Conservation (phyloP, 2,797 vertebrate species). For the Pygocentrus nattereri region DNA sequence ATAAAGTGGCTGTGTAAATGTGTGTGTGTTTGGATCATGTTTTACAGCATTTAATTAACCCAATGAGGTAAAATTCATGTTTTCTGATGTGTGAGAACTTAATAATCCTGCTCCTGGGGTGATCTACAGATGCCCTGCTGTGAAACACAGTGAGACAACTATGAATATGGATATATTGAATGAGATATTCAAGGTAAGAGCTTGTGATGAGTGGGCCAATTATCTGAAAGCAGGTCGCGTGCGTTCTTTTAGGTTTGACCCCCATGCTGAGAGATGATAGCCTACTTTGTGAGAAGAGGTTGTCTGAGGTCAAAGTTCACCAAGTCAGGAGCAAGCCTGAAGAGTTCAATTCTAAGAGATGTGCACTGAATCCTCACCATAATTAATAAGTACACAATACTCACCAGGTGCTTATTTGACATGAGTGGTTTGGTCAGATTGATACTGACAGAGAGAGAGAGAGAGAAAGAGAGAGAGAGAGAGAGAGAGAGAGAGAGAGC, state of each 20-base stretch:
- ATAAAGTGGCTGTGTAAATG: background rate
- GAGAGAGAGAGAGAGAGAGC: constrained; percentile 30
- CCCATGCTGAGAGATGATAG: constrained; percentile 25
- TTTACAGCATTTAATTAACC: background rate
- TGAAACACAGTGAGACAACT: background rate
- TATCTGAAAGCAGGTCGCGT: constrained; percentile 13
- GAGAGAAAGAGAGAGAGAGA: constrained; percentile 32
- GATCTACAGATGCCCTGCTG: background rate
- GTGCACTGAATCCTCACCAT: constrained; percentile 40
- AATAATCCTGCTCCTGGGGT: constrained; percentile 13
- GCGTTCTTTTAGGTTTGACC: constrained; percentile 21
- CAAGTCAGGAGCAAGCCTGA: constrained; percentile 43
- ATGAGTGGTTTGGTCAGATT: constrained; percentile 30
- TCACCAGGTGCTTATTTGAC: constrained; percentile 46
- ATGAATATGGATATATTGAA: constrained; percentile 28
- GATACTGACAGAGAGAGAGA: constrained; percentile 27
- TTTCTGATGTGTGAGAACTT: constrained; percentile 18
- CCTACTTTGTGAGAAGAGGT: constrained; percentile 39
- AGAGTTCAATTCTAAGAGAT: constrained; percentile 42
- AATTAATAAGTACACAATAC: constrained; percentile 52
- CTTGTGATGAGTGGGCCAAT: constrained; percentile 17
- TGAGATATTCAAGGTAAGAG: background rate
- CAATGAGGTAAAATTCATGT: background rate
- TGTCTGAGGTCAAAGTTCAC: constrained; percentile 40
- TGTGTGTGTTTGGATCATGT: background rate